Base-by-base conservation (phyloP, 2,113 vertebrate genomes). In the Lamprotornis superbus region DNA sequence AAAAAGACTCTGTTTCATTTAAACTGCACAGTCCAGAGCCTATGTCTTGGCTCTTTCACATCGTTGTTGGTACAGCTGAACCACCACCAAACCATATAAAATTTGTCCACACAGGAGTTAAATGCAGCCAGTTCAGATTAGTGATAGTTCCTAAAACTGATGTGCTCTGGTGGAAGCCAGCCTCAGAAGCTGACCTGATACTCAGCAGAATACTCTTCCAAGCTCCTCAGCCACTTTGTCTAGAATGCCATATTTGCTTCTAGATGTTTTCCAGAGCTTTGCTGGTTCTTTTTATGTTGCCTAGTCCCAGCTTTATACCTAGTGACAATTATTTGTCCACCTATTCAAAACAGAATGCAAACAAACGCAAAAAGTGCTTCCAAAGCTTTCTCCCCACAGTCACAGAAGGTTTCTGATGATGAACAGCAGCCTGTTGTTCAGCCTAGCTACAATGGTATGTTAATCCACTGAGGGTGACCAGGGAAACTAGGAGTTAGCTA, bases 291-390 rank as follows among this genome's bases (percentile, higher is more conserved):
- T 89, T 83, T 11, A 59, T 31, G 24, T 52, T 67, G 64, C 44
- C 47, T 63, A 13, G 39, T 83, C 61, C 64, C 90, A 87, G 77
- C 42, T 95, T 93, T 89, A 57, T 64, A 90, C 31, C 40, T 94
- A 71, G 42, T 61, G 64, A 70, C 55, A 89, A 70, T 78, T 92
- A 90, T 93, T 94, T 93, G 81, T 74, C 91, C 73, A 87, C 46
- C 75, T 88, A 86, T 76, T 83, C 70, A 93, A 92, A 95, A 55
- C 23, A 64, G 83, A 93, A 82, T 17, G 60, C 81, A 84, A 87
- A 78, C 92, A 96, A 89, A 87, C 21, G 60, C 64, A 94, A 53
- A 95, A 96, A 78, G 77, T 81, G 87, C 84, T 95, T 94, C 92
- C 69, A 87, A 91, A 96, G 93, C 96, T 91, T 93, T 94, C 93